phyloP scores from a whole-genome alignment of 64 coral and sea anemone genomes.

The Astreopora myriophthalma region DNA sequence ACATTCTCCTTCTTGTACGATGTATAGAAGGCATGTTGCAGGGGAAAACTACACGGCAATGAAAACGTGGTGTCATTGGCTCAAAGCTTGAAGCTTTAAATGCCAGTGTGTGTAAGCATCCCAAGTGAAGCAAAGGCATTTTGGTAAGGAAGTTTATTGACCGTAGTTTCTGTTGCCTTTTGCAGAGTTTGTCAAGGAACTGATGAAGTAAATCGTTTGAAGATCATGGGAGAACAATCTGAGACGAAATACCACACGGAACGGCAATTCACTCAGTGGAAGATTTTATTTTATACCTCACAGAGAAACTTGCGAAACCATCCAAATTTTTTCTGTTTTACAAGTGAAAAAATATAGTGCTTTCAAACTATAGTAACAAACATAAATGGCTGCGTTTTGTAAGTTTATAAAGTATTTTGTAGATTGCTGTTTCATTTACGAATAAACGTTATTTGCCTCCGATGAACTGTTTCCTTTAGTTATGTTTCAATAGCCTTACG shows the following conservation, averaged over 20 bases:
- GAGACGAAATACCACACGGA: background rate
- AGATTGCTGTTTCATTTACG: conserved; percentile 2
- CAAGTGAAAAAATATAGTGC: background rate
- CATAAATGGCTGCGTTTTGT: background rate
- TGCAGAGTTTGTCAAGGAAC: conserved; percentile 37
- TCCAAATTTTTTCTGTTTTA: background rate
- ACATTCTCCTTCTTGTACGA: no score
- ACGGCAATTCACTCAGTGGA: background rate
- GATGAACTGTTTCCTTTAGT: background rate
- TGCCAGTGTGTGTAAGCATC: no score
- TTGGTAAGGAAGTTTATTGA: background rate
- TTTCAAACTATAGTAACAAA: background rate
- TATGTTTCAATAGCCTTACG: no score
- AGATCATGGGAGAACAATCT: background rate
- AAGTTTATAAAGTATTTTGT: conserved; percentile 7
- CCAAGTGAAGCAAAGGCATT: background rate
- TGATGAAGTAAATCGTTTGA: conserved; percentile 8
- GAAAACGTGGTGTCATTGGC: no score
- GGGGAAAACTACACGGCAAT: no score
- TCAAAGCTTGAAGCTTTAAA: no score
- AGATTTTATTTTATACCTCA: background rate
- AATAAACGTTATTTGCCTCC: background rate
- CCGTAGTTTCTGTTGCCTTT: background rate
- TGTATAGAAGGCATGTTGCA: no score
- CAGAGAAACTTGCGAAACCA: background rate